Conservation (phyloP, 2,113 vertebrate species). For the Takifugu flavidus region DNA sequence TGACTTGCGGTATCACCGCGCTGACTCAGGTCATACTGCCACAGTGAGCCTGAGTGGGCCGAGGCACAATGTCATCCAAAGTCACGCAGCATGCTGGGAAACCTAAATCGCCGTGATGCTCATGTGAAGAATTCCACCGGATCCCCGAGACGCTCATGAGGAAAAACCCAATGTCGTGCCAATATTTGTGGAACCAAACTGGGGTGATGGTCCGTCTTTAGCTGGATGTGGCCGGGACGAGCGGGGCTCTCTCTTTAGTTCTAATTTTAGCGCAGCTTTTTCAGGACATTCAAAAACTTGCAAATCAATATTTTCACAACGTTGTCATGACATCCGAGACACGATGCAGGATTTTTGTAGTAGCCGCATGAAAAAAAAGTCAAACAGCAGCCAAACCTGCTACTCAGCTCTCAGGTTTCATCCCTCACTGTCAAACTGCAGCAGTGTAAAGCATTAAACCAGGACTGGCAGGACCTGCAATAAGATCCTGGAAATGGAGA, state of each 20-base stretch:
- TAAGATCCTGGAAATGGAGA: constrained; percentile 25
- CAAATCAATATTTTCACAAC: background rate
- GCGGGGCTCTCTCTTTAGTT: too few species aligned
- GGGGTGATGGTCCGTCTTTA: constrained; percentile 12
- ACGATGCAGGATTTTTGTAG: constrained; percentile 23
- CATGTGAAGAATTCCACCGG: constrained; percentile 32
- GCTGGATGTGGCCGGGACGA: background rate
- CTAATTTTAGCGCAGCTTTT: background rate
- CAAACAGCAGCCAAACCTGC: constrained; percentile 23
- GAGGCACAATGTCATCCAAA: constrained; percentile 60
- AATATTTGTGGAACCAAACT: constrained; percentile 12
- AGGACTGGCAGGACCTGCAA: constrained; percentile 30
- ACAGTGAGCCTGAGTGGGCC: constrained; percentile 47
- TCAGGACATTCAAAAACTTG: background rate
- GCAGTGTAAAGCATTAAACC: constrained; percentile 24
- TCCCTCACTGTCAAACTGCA: constrained; percentile 37
- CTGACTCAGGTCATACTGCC: constrained; percentile 36
- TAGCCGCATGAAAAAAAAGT: constrained; percentile 33
- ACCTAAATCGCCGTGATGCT: constrained; percentile 33
- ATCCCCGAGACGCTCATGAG: constrained; percentile 14
- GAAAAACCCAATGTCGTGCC: constrained; percentile 5
- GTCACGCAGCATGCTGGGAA: constrained; percentile 51
- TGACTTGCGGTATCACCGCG: constrained; percentile 51
- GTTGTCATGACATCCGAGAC: too few species aligned
- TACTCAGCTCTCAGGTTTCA: constrained; percentile 38